These are phyloP conservation scores for Cygnus buccinator DNA, from an alignment of 2,113 vertebrate genomes.

Conservation along the genomic window DNA sequence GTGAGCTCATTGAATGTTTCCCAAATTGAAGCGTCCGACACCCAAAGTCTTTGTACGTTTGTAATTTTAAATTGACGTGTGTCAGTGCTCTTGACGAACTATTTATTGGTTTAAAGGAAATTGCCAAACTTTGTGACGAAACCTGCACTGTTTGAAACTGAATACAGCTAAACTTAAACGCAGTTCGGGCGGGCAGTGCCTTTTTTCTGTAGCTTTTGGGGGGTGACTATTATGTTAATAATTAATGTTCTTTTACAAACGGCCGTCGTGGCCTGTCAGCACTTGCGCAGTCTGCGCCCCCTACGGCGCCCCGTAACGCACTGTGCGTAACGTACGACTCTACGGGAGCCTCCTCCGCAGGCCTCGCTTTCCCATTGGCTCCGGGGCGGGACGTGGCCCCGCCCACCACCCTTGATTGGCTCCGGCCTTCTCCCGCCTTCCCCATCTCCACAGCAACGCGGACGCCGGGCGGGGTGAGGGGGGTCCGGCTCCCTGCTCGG, in stretches of 20 bases:
- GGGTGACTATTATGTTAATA: too few species aligned
- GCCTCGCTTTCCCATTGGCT: neutral
- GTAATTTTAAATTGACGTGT: slow-evolving; percentile 56
- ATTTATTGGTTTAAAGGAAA: slow-evolving; percentile 66
- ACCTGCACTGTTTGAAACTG: neutral
- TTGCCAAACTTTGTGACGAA: slow-evolving; percentile 21
- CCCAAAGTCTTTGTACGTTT: slow-evolving; percentile 73
- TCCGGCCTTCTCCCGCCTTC: neutral
- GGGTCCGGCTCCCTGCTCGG: rapidly evolving
- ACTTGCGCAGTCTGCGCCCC: too few species aligned
- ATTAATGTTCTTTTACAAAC: too few species aligned
- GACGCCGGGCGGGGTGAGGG: neutral
- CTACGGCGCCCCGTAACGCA: too few species aligned
- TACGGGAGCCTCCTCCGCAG: too few species aligned
- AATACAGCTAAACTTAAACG: neutral
- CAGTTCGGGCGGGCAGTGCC: rapidly evolving
- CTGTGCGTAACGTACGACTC: too few species aligned
- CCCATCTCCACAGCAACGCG: slow-evolving; percentile 5
- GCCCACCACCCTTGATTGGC: neutral
- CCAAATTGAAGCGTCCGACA: slow-evolving; percentile 20
- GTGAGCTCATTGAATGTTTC: slow-evolving; percentile 13
- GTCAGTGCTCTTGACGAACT: slow-evolving; percentile 52
- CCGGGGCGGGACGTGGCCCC: too few species aligned
- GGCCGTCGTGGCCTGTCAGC: too few species aligned
- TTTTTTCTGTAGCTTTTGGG: neutral